Base-by-base conservation (phyloP, 2,797 vertebrate genomes). In the Pipistrellus pygmaeus region DNA sequence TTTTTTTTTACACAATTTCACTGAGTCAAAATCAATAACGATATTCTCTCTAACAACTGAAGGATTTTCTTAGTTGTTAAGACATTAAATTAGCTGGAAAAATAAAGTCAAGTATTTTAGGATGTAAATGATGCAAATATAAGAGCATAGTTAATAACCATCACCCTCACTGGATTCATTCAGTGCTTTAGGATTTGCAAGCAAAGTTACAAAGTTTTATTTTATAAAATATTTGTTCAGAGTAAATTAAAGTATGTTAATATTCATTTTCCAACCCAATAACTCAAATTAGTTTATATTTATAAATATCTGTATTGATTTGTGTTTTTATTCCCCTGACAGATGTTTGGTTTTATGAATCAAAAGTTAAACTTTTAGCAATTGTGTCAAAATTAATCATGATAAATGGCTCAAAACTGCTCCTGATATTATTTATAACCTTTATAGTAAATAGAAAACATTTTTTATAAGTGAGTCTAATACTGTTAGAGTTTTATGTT, bases 361-460 rank as follows among this genome's bases (percentile, higher is more conserved):
- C 21, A 88, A 30, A 86, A 68, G 25, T 32, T 80, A 85, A 84
- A 30, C 25, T 62, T 86, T 93, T 85, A 69, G 41, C n/a, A 72
- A 68, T 41, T 68, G 21, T 76, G 25, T 32, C 46, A 85, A 23
- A 27, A 80, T 20, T 62, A 51, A n/a, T 64, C 17, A 73, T 57
- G 3, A 9, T 11, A 46, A 81, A 35, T 66, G 2, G 5, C 8
- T 81, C 35, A 85, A 62, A 71, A 25, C 1, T 35, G 21, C 64
- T 77, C 51, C 66, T n/a, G 44, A 46, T 71, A 75, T 89, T 46
- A 68, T 93, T 83, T 60, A 1, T 80, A 21, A 75, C 44, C 10
- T 48, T 78, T 55, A 89, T 10, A 51, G 4, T 18, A 92, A 72
- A 73, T 69, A 57, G 14, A 35, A 75, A 66, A 90, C 8, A 44